A percentile compares a stretch with the other conserved stretches of the same genome.
phyloP scores from a whole-genome alignment of 1,140 invertebrate species.

The Galleria mellonella region DNA sequence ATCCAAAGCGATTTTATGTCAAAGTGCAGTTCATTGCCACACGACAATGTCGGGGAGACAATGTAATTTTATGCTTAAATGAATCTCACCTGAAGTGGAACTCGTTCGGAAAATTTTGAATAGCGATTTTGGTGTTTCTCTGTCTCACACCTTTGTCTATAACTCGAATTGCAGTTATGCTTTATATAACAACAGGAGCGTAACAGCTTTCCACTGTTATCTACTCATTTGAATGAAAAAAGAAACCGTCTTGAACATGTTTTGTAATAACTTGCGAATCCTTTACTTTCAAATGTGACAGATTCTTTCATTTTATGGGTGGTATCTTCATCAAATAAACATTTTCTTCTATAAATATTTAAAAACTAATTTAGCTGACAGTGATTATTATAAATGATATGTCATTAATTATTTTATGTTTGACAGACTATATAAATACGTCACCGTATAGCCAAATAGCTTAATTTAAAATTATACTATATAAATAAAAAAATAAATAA shows the following conservation, averaged over 20 bases:
- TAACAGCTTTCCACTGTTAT: slow-evolving; percentile 50
- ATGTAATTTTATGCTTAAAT: slow-evolving; percentile 73
- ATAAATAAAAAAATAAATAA: too few species aligned
- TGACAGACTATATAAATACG: too few species aligned
- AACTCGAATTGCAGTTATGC: slow-evolving; percentile 60
- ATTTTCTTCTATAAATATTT: too few species aligned
- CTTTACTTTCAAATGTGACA: slow-evolving; percentile 16
- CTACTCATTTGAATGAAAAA: slow-evolving; percentile 29
- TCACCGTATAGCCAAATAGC: too few species aligned
- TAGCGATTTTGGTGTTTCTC: slow-evolving; percentile 55
- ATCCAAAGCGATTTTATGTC: slow-evolving; percentile 70
- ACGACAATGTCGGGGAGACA: slow-evolving; percentile 65
- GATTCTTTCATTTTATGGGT: too few species aligned
- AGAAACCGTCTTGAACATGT: slow-evolving; percentile 13
- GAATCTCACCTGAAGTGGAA: slow-evolving; percentile 65
- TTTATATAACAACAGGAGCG: slow-evolving; percentile 66
- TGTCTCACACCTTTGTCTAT: slow-evolving; percentile 52
- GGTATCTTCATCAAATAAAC: too few species aligned
- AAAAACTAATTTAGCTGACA: too few species aligned
- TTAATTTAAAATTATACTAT: too few species aligned
- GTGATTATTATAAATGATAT: too few species aligned
- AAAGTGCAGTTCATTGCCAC: slow-evolving; percentile 73
- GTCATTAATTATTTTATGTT: too few species aligned
- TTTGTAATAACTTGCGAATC: slow-evolving; percentile 23
- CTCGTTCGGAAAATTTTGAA: slow-evolving; percentile 67